Evolutionary conservation across 2,113 vertebrate species (phyloP), one percentile per base, ranked within the genome.

Genomic region (Pholis gunnellus): DNA sequence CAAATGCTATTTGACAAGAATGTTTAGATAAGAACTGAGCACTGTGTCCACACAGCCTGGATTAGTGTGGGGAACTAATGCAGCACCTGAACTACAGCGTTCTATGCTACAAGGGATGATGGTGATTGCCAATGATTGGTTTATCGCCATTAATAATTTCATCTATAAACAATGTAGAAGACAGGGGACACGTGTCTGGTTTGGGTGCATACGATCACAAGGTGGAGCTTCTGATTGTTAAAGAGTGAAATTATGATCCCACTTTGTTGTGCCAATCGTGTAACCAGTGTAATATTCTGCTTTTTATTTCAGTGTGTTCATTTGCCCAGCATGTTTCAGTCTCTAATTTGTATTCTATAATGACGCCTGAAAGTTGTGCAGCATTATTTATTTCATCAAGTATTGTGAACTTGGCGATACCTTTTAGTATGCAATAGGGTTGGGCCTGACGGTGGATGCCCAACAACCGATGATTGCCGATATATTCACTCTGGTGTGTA

Each of bases 1-100:
- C 56, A 82, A 87, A 84, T 88, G 72, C 56, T 36, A 68, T 60
- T 61, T 79, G 73, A 81, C 60, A 78, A 64, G 59, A 78, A 46
- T 68, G 63, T 72, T 85, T 31, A 73, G 50, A 68, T 82, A 66
- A 64, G 74, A 67, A 46, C 34, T 64, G 52, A 85, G 52, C 46
- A 15, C 9, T 75, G 15, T 46, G 42, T 63, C 17, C 25, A 34
- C 65, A 44, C 80, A 75, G 34, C 36, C n/a, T 48, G 18, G 70
- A 79, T 76, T 59, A 46, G 68, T n/a, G 31, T 34, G 4, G 31
- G n/a, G 46, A 52, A 66, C 46, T 3, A 77, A 67, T 60, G 25
- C 31, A 31, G 3, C 6, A 13, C 44, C 0, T 18, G 5, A 71
- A 27, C 17, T 50, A 4, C 11, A 60, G 10, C 3, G 6, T 25